Base-by-base conservation (phyloP, 2,888 invertebrate genomes). In the Tachina lurida region DNA sequence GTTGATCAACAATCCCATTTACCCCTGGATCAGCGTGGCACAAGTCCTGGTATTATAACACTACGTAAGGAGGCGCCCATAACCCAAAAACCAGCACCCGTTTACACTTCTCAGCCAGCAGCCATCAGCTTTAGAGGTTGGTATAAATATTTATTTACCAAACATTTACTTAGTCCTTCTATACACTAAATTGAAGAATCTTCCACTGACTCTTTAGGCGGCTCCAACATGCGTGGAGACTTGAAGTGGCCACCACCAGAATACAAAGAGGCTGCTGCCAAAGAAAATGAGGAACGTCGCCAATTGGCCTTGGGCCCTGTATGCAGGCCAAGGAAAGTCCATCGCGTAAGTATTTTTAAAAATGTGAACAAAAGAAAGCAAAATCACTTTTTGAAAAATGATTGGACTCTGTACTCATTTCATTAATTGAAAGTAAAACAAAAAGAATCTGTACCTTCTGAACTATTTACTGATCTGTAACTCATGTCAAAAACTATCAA, bases 231-330 rank as follows among this genome's bases (percentile, higher is more conserved):
- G 95, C 95, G 97, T 90, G 97, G 97, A 89, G 97, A 97, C 93
- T 94, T 96, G 92, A 97, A 97, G 93, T 97, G 97, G 97, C 97
- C 97, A 90, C 97, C 97, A 88, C 95, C 95, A 91, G 94, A 94
- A 88, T 96, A 96, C 90, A 96, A 95, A 93, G 95, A 95, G 88
- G 96, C 96, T 86, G 94, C 96, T 81, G 95, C 94, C 74, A 95
- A 95, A 52, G 97, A 97, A 91, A 96, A 96, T 91, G 95, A 94
- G 88, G 95, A 95, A 74, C 94, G 96, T 89, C 91, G 95, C 90
- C 95, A 95, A 88, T 93, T 97, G 89, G 96, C 96, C 45, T 95
- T 94, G 92, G 96, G 96, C 31, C 96, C 96, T 39, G 96, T 95
- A 62, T 95, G 94, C 93, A 94, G 96, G 91, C 97, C 97, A 84